Evolutionary conservation across 2,797 vertebrate genomes (phyloP).

Genomic region (Potorous gilbertii): DNA sequence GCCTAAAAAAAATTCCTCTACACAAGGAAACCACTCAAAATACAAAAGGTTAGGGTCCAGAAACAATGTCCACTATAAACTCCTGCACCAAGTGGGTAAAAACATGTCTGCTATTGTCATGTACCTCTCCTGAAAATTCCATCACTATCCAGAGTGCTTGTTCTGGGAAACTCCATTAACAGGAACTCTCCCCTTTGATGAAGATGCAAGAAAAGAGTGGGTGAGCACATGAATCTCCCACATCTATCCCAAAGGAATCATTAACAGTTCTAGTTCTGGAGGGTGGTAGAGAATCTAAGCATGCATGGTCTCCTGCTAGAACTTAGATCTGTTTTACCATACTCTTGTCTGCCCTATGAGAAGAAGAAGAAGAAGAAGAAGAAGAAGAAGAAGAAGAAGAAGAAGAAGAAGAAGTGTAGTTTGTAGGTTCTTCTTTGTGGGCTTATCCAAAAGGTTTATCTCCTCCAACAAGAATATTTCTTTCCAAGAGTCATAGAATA

Average conservation of each 20-base stretch:
- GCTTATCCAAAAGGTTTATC: neutral
- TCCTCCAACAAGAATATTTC: neutral
- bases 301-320: neutral
- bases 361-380: neutral
- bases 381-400: too few relatives aligned
- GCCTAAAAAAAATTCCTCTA: neutral
- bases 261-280: neutral
- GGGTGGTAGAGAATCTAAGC: neutral
- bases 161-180: neutral
- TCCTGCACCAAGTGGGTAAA: neutral
- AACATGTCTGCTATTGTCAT: neutral
- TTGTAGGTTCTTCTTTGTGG: neutral
- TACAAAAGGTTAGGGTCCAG: neutral
- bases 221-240: neutral
- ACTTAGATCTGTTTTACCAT: neutral
- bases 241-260: neutral
- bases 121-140: neutral
- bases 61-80: neutral
- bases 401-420: rapidly evolving
- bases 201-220: neutral
- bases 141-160: neutral
- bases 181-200: neutral
- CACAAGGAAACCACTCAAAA: neutral
- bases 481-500: neutral
- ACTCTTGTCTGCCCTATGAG: neutral